Conservation (phyloP, 1,140 invertebrate species). For the Cherax destructor region DNA sequence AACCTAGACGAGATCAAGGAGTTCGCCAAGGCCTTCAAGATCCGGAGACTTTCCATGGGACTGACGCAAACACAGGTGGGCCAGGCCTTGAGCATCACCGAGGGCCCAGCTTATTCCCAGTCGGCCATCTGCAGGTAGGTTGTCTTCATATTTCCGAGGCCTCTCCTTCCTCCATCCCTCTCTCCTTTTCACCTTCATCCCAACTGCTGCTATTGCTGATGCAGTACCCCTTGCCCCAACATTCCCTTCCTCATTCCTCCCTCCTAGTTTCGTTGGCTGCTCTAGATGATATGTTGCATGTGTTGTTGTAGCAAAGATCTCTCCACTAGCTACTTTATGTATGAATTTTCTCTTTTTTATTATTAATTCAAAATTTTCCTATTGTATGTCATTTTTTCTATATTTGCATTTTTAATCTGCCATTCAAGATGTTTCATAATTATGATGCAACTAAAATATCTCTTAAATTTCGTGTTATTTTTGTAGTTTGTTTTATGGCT, state of each 20-base stretch:
- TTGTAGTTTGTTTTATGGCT: conserved; percentile 3
- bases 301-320: conserved; percentile 33
- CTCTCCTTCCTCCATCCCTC: neutral
- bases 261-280: neutral
- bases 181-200: neutral
- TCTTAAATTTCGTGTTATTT: neutral
- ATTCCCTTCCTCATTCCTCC: too few species aligned
- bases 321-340: neutral
- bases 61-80: conserved; percentile 96
- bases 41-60: conserved; percentile 92
- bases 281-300: conserved; percentile 39
- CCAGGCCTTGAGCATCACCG: conserved; percentile 94
- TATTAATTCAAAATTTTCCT: conserved; percentile 4
- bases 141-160: neutral
- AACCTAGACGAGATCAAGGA: conserved; percentile 98
- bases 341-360: conserved; percentile 16
- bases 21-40: conserved; percentile 98
- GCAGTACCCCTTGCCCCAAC: neutral
- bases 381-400: conserved; percentile 36
- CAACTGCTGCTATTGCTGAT: neutral
- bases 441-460: conserved; percentile 25
- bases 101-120: conserved; percentile 98
- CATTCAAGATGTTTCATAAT: neutral
- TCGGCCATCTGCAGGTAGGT: conserved; percentile 97
- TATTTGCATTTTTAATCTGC: conserved; percentile 24